These are phyloP conservation scores for Herminia tarsipennalis DNA, from an alignment of 2,888 invertebrate genomes.

Conservation along the genomic window DNA sequence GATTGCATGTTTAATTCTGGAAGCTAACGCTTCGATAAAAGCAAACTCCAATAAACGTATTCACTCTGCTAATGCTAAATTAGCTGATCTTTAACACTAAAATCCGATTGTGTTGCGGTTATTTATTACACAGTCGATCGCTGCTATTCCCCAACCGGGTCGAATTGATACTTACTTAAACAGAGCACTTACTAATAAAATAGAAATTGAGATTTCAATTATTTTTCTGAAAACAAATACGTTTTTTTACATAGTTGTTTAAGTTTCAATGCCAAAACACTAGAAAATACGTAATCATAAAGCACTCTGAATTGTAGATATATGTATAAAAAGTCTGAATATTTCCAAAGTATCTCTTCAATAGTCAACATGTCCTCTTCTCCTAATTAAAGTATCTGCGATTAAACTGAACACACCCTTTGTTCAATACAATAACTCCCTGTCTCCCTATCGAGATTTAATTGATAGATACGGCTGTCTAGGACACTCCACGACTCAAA, in stretches of 20 bases:
- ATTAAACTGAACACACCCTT: conserved; percentile 13
- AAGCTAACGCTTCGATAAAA: conserved; percentile 10
- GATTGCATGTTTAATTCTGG: conserved; percentile 23
- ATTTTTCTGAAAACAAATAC: too few relatives aligned
- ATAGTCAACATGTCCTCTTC: too few relatives aligned
- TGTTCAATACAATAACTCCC: conserved; percentile 20
- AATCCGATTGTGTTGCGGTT: conserved; percentile 18
- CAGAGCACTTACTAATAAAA: background rate
- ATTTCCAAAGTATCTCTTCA: too few relatives aligned
- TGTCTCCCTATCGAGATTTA: conserved; percentile 16
- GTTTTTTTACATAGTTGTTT: too few relatives aligned
- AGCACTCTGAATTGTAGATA: too few relatives aligned
- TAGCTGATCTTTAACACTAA: conserved; percentile 26
- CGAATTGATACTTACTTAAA: background rate
- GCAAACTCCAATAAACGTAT: conserved; percentile 15
- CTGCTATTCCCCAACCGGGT: background rate
- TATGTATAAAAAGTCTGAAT: too few relatives aligned
- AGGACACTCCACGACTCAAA: conserved; percentile 13
- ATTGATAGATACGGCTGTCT: conserved; percentile 23
- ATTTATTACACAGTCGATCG: conserved; percentile 23
- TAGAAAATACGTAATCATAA: too few relatives aligned
- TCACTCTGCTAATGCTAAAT: conserved; percentile 12
- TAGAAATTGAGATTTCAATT: too few relatives aligned
- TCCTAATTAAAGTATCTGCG: too few relatives aligned
- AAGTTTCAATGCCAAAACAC: too few relatives aligned